A percentile compares a stretch with the other conserved stretches of the same genome.
These are phyloP conservation scores for Anodontia alba DNA, from an alignment of 2,888 invertebrate genomes.

Conservation along the genomic window DNA sequence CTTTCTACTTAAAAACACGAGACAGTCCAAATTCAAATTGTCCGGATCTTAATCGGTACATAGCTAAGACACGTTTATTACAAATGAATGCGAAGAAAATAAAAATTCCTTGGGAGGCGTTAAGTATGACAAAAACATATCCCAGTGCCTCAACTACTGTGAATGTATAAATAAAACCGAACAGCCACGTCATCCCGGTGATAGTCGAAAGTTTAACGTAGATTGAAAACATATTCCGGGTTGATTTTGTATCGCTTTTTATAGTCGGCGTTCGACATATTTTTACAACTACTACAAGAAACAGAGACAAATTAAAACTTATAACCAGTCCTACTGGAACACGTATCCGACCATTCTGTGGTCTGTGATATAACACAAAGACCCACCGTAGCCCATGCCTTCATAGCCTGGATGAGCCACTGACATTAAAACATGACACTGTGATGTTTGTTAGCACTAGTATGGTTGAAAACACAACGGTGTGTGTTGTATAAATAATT, in stretches of 20 bases:
- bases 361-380: slow-evolving; percentile 40
- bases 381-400: slow-evolving; percentile 45
- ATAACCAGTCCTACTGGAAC: slow-evolving; percentile 35
- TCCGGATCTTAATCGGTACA: slow-evolving; percentile 33
- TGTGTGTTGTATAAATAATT: slow-evolving; percentile 31
- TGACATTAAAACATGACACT: no score
- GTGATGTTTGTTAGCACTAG: slow-evolving; percentile 35
- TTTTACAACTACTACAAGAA: slow-evolving; percentile 34
- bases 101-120: slow-evolving; percentile 47
- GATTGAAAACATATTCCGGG: slow-evolving; percentile 40
- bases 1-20: neutral
- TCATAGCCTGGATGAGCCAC: neutral
- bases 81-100: slow-evolving; percentile 54
- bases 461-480: slow-evolving; percentile 15
- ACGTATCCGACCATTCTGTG: slow-evolving; percentile 40
- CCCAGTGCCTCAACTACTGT: slow-evolving; percentile 27
- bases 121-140: slow-evolving; percentile 50
- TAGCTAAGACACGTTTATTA: slow-evolving; percentile 34
- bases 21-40: neutral
- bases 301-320: slow-evolving; percentile 28
- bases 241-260: slow-evolving; percentile 16
- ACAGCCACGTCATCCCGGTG: slow-evolving; percentile 55
- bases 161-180: slow-evolving; percentile 39
- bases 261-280: slow-evolving; percentile 33
- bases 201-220: slow-evolving; percentile 48